Base-by-base conservation (phyloP, 2,888 invertebrate species). In the Smittia aterrima region DNA sequence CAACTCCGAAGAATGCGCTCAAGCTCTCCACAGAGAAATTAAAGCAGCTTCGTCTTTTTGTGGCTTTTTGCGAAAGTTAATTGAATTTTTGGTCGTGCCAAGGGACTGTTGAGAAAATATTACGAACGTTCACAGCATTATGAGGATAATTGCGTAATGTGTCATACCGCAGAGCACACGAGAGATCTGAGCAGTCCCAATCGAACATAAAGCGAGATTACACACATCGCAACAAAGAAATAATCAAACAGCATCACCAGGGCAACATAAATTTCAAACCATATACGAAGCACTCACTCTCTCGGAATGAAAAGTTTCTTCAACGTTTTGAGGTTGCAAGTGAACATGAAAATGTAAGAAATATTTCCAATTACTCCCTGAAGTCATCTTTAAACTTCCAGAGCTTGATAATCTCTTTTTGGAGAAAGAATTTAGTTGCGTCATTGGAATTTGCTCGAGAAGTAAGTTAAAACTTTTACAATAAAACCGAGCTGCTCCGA, bases 141-240 rank as follows among this genome's bases (percentile, higher is more conserved):
- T 58, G 58, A 58, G n/a, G n/a, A 22, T 58, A 58, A 58, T 58
- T 22, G 13, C 22, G 58, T 58, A 58, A 58, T 58, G 58, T 58
- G 58, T 58, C 58, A 58, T 58, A 58, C 58, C 22, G 20, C 58
- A 58, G 58, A 58, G 22, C 58, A 58, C 18, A 58, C 58, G n/a
- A 58, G 58, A 58, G 22, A 47, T 13, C 47, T n/a, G 47, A 47
- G 47, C 13, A 47, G 58, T 7, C 58, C 58, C 20, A 58, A 58
- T 58, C 58, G 58, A 58, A 58, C 58, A 58, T 58, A 58, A 58
- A 58, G 22, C n/a, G 58, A 58, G 22, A 58, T 58, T 58, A 58
- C 58, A 58, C 22, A 58, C 58, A 58, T 58, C 58, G 22, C 58
- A 58, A 58, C 58, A 58, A 58, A 58, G 58, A 58, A 58, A 22